Evolutionary conservation across 2,888 invertebrate genomes (phyloP), one percentile per base, ranked within the genome.

Genomic region (Oscheius myriophilus): DNA sequence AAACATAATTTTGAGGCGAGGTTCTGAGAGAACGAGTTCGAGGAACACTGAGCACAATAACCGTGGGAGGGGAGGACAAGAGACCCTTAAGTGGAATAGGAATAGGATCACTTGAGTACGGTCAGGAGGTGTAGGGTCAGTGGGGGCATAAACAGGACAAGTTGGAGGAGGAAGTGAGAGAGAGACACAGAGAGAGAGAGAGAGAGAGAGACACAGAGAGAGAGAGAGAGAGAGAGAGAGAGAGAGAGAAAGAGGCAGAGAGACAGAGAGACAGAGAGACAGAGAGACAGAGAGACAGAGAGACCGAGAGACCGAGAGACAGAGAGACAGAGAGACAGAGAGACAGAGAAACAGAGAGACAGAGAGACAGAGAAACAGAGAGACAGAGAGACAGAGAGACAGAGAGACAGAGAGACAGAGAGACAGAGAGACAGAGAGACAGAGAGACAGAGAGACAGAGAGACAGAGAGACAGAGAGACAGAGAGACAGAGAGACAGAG

Each of bases 131-230:
- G 33, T 33, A 9, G 9, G 33, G 9, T 33, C 33, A 33, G 33
- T 33, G 33, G 33, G 33, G 33, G 33, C 33, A 33, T 3, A 33
- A 9, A 21, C 12, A 54, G 26, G n/a, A 21, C 54, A 54, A 53
- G 61, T 25, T 46, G 49, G 26, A 61, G 61, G 61, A 18, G 23
- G 49, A n/a, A 46, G 12, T 18, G 49, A 58, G 57, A 57, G 18
- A 39, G 26, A 33, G 18, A 14, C 16, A 7, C 39, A 25, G 41
- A 12, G 43, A 58, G 43, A 21, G 41, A 58, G 39, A 14, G 21
- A 58, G 43, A n/a, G 21, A 25, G 23, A 58, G 42, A 26, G 21
- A 59, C 16, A 23, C 11, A 23, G 46, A 23, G 14, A 46, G 61
- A 16, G 61, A 11, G n/a, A 33, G 46, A n/a, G 45, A 39, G 58